A percentile compares a stretch with the other conserved stretches of the same genome.
Evolutionary conservation across 92 coral and sea anemone species (phyloP).

Genomic region (Phenganax subtilis): DNA sequence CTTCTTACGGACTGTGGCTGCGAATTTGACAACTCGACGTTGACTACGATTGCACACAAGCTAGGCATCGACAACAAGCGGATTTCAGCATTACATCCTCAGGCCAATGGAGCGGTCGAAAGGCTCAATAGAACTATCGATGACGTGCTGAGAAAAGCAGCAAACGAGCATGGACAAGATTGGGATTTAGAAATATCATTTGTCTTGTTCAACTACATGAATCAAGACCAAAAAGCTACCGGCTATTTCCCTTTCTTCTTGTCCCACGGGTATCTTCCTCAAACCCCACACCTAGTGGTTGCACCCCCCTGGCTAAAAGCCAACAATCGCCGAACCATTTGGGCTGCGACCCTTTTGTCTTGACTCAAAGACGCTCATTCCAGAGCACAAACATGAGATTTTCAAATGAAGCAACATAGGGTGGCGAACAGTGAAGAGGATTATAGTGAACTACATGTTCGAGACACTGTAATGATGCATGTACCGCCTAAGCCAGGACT

Average conservation of each 20-base stretch:
- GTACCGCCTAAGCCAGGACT: slow-evolving; percentile 40
- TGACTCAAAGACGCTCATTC: slow-evolving; percentile 41
- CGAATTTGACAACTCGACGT: slow-evolving; percentile 44
- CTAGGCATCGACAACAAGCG: slow-evolving; percentile 53
- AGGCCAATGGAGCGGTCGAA: slow-evolving; percentile 40
- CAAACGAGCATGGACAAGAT: slow-evolving; percentile 32
- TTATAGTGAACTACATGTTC: slow-evolving; percentile 25
- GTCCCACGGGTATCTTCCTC: slow-evolving; percentile 34
- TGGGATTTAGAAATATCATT: slow-evolving; percentile 50
- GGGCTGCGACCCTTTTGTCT: slow-evolving; percentile 45
- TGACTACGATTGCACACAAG: slow-evolving; percentile 37
- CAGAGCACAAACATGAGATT: slow-evolving; percentile 9
- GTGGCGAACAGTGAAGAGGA: slow-evolving; percentile 18
- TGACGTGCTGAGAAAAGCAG: slow-evolving; percentile 39
- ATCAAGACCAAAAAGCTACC: slow-evolving; percentile 48
- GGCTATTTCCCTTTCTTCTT: slow-evolving; percentile 57
- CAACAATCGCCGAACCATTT: slow-evolving; percentile 13
- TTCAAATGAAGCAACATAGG: slow-evolving; percentile 21
- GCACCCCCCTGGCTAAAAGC: slow-evolving; percentile 31
- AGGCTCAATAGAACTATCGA: slow-evolving; percentile 45
- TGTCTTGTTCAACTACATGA: slow-evolving; percentile 46
- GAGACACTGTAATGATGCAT: slow-evolving; percentile 46
- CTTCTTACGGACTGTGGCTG: slow-evolving; percentile 39
- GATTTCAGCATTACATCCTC: slow-evolving; percentile 38
- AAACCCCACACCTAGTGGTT: slow-evolving; percentile 41